Conservation (phyloP, 2,888 invertebrate species). For the Hydriomena furcata region DNA sequence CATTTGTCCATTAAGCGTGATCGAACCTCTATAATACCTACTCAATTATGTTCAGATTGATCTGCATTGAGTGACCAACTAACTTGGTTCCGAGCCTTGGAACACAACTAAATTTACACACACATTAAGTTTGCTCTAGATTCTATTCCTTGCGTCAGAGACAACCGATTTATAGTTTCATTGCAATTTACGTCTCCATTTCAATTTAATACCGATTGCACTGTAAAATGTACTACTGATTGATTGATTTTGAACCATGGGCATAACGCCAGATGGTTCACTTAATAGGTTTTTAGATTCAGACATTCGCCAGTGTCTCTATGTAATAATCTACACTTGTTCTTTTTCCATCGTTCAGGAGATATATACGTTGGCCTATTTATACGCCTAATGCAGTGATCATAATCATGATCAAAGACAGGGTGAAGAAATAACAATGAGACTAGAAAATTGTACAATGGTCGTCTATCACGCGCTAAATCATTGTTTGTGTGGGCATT, state of each 20-base stretch:
- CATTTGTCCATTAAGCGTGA: slow-evolving; percentile 36
- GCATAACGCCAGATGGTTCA: slow-evolving; percentile 13
- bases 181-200: slow-evolving; percentile 60
- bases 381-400: too few relatives aligned
- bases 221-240: slow-evolving; percentile 15
- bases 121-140: slow-evolving; percentile 67
- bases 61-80: slow-evolving; percentile 49
- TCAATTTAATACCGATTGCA: slow-evolving; percentile 46
- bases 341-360: slow-evolving; percentile 1
- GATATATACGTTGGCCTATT: too few relatives aligned
- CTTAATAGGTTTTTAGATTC: slow-evolving; percentile 1
- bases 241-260: slow-evolving; percentile 18
- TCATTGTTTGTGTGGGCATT: too few relatives aligned
- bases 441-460: slow-evolving; percentile 55
- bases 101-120: slow-evolving; percentile 64
- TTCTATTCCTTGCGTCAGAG: slow-evolving; percentile 60
- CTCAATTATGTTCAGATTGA: slow-evolving; percentile 47
- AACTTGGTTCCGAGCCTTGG: slow-evolving; percentile 53
- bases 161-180: slow-evolving; percentile 50
- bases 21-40: slow-evolving; percentile 32
- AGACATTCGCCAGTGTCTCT: slow-evolving; percentile 1
- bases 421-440: too few relatives aligned
- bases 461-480: slow-evolving; percentile 66
- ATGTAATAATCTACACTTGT: background rate
- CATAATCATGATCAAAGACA: too few relatives aligned